Base-by-base conservation (phyloP, 2,888 invertebrate genomes). In the Trachelus iudaicus region DNA sequence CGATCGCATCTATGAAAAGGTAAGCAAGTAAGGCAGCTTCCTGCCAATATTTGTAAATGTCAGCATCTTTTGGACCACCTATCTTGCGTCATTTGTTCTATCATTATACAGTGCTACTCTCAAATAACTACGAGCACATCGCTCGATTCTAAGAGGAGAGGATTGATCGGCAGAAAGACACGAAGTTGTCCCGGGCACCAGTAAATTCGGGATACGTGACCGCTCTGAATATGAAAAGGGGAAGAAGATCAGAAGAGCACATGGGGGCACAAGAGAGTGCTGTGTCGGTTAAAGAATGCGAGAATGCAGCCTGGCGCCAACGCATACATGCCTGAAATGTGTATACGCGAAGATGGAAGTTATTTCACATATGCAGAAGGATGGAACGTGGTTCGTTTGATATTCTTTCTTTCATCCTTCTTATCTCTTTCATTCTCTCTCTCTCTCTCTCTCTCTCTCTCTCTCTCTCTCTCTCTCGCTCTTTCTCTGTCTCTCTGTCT, bases 271-370 rank as follows among this genome's bases (percentile, higher is more conserved):
- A 69, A 34, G 69, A 40, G 77, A 79, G 69, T 74, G 73, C 81
- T 79, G 82, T 82, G 79, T 80, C 76, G 78, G 80, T 87, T 88
- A 88, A 90, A 89, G 87, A 90, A 89, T 89, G 89, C 90, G 90
- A 90, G 90, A 90, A 90, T 90, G 90, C 89, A 87, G 89, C 89
- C 89, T 90, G 90, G 90, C 90, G 90, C 90, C 90, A 90, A 87
- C 89, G 83, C 83, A 81, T 79, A 83, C 81, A 78, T 76, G 76
- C 79, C 80, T 81, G 83, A 23, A 56, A 56, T 56, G 23, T 40
- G 15, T 40, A 40, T 40, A 40, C 80, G 79, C 83, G 81, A 77
- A 81, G 79, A 82, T 31, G 30, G 30, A 69, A 69, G 69, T 15
- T 71, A 33, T 71, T 71, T 71, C 71, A 71, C 15, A 71, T 71